Conservation (phyloP, 1,140 invertebrate genomes). For the Eriosoma lanigerum region DNA sequence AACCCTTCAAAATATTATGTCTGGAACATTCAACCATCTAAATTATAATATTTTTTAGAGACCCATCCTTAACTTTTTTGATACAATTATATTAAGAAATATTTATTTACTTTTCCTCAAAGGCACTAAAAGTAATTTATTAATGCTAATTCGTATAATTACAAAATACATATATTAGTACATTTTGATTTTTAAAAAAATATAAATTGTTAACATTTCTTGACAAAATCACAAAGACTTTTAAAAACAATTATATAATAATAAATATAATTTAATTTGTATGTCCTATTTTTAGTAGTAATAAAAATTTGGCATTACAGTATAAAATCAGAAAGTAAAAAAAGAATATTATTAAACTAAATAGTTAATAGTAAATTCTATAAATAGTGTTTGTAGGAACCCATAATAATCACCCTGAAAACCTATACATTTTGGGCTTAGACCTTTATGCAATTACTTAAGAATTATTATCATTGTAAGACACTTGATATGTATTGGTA, state of each 20-base stretch:
- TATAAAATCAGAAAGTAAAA: slow-evolving; percentile 30
- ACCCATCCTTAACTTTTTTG: not conserved
- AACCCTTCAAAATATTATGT: not conserved
- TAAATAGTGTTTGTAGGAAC: slow-evolving; percentile 45
- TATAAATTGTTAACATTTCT: not conserved
- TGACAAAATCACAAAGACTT: slow-evolving; percentile 28
- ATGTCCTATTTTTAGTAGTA: not conserved
- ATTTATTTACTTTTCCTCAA: not conserved
- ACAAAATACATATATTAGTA: slow-evolving; percentile 15
- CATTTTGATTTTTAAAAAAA: slow-evolving; percentile 39
- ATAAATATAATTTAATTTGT: not conserved
- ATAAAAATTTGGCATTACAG: slow-evolving; percentile 16
- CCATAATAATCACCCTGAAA: slow-evolving; percentile 50
- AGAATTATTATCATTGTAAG: slow-evolving; percentile 34
- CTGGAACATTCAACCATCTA: slow-evolving; percentile 33
- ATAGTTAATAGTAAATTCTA: not conserved
- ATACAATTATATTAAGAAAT: not conserved
- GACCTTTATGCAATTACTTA: slow-evolving; percentile 19
- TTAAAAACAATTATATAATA: not conserved
- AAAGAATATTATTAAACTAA: slow-evolving; percentile 8
- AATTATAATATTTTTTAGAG: not conserved
- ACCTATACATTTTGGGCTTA: slow-evolving; percentile 29
- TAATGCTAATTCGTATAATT: slow-evolving; percentile 14
- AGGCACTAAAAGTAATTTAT: not conserved
- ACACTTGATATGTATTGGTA: slow-evolving; percentile 30